Evolutionary conservation across 2,797 vertebrate genomes (phyloP), one percentile per base, ranked within the genome.

Genomic region (Schizopygopsis pylzovi): DNA sequence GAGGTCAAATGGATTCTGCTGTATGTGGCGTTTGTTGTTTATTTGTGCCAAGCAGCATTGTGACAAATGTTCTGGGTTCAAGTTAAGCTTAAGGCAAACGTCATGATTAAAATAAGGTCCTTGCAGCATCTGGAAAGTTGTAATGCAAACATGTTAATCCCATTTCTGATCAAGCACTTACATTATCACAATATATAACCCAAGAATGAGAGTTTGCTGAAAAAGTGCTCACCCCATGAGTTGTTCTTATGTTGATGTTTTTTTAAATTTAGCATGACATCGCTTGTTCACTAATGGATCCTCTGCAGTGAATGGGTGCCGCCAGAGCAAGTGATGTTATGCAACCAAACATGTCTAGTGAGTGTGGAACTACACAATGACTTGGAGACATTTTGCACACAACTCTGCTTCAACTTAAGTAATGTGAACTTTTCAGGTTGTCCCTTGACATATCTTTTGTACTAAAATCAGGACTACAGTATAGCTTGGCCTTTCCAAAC

Each of bases 1-100:
- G 63, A 67, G 83, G 83, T 78, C 83, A 52, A 68, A 56, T 56
- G 11, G 16, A 47, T 75, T 11, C 41, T 75, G 41, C n/a, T 61
- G 20, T 33, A 20, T 43, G 15, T 28, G 28, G 18, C 68, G 43
- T 79, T 65, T 65, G 16, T 3, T 1, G 39, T 33, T 45, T 61
- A 70, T 67, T 47, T 77, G 59, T 76, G 61, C 25, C 43, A n/a
- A 25, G 52, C 59, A 63, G 20, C 11, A 16, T 49, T 73, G 81
- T 49, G 52, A 47, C 70, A 56, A 33, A 63, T 10, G 54, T 22
- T 59, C 54, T 5, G 16, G 16, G 15, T 45, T 79, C n/a, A 79
- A 13, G 39, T 45, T 63, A 45, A 79, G 37, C 13, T 41, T 13
- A 59, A 43, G 37, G 39, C 5, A 68, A 8, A 68, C 11, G 33